These are phyloP conservation scores for Eciton burchellii DNA, from an alignment of 1,140 invertebrate species.

Conservation along the genomic window DNA sequence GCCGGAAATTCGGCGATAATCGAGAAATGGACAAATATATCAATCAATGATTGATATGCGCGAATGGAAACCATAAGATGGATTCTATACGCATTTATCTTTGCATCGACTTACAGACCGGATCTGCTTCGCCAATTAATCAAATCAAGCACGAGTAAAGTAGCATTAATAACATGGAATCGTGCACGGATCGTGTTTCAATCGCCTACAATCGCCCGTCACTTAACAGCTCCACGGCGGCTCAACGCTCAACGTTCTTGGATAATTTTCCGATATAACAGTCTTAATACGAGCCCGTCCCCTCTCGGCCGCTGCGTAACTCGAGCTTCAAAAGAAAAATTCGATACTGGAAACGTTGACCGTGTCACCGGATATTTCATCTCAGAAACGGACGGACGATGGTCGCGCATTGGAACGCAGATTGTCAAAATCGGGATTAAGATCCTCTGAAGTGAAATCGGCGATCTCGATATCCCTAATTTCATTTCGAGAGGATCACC, in stretches of 20 bases:
- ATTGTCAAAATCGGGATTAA: slow-evolving; percentile 40
- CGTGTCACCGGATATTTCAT: slow-evolving; percentile 58
- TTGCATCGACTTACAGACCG: slow-evolving; percentile 11
- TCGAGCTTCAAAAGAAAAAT: slow-evolving; percentile 59
- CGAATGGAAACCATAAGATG: slow-evolving; percentile 5
- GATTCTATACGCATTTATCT: slow-evolving; percentile 9
- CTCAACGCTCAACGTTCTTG: slow-evolving; percentile 43
- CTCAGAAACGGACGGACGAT: slow-evolving; percentile 39
- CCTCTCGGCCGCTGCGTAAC: slow-evolving; percentile 30
- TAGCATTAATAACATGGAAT: slow-evolving; percentile 38
- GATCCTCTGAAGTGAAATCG: slow-evolving; percentile 43
- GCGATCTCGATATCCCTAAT: not conserved
- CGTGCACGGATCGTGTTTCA: slow-evolving; percentile 39
- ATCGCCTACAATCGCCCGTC: slow-evolving; percentile 32
- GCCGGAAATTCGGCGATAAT: slow-evolving; percentile 33
- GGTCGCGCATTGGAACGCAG: slow-evolving; percentile 14
- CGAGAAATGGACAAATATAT: not conserved
- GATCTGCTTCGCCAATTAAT: slow-evolving; percentile 38
- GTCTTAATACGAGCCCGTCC: slow-evolving; percentile 55
- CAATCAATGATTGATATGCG: not conserved
- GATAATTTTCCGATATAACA: slow-evolving; percentile 50
- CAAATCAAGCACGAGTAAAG: not conserved
- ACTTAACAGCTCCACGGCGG: slow-evolving; percentile 30
- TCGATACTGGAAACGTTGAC: slow-evolving; percentile 51
- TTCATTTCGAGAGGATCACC: not conserved